phyloP scores from a whole-genome alignment of 2,113 vertebrate species.

The Thunnus maccoyii region DNA sequence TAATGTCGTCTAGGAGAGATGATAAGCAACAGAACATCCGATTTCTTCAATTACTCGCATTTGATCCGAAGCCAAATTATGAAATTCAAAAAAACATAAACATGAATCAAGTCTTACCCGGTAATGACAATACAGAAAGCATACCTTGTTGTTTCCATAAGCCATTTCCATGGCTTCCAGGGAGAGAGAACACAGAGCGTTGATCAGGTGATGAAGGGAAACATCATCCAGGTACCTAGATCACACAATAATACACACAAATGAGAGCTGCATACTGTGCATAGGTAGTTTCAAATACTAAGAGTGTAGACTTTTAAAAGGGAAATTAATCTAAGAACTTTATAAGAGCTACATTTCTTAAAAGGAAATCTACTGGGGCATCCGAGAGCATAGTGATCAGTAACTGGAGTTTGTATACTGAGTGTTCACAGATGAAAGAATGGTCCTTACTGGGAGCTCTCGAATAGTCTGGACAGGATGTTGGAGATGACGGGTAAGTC shows the following conservation, averaged over 20 bases:
- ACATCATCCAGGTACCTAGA: constrained; percentile 97
- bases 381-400: not conserved
- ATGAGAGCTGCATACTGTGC: not conserved
- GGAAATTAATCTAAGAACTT: not conserved
- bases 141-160: constrained; percentile 97
- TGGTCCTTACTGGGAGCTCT: constrained; percentile 97
- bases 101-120: not conserved
- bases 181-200: constrained; percentile 97
- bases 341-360: not conserved
- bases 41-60: not conserved
- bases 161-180: constrained; percentile 99
- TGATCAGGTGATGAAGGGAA: constrained; percentile 98
- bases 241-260: constrained; percentile 10
- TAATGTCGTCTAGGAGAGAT: not conserved
- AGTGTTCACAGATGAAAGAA: not conserved
- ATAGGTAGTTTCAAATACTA: not conserved
- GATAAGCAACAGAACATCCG: not conserved
- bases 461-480: constrained; percentile 97
- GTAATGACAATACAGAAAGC: not conserved
- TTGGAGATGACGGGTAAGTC: constrained; percentile 97
- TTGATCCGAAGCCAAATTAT: not conserved
- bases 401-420: not conserved
- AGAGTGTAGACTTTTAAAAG: not conserved
- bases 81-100: not conserved
- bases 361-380: not conserved